Conservation (phyloP, 2,888 invertebrate species). For the Tachina fera region DNA sequence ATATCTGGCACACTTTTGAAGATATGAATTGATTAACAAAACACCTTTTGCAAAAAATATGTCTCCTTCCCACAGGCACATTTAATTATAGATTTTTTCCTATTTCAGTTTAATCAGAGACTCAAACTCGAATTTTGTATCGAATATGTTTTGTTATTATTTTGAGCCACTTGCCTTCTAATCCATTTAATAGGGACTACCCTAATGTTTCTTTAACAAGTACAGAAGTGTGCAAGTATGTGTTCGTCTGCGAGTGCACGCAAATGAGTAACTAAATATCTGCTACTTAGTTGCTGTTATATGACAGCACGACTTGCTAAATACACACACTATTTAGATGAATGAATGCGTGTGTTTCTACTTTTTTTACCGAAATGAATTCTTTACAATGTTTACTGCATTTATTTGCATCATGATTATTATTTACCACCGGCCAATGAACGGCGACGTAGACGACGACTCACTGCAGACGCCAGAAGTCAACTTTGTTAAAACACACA, state of each 20-base stretch:
- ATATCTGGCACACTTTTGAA: too few species aligned
- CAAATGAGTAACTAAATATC: constrained; percentile 33
- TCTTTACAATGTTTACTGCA: constrained; percentile 54
- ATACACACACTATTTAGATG: constrained; percentile 19
- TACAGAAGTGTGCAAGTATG: neutral
- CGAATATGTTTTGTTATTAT: too few species aligned
- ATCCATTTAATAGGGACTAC: neutral
- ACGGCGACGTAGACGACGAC: too few species aligned
- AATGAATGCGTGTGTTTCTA: constrained; percentile 9
- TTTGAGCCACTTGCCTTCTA: neutral
- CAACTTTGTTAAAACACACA: constrained; percentile 1
- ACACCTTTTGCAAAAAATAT: too few species aligned
- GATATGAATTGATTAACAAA: too few species aligned
- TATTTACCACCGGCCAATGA: constrained; percentile 31
- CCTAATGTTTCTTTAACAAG: neutral
- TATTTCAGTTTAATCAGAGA: too few species aligned
- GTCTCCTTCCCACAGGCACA: too few species aligned
- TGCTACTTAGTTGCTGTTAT: constrained; percentile 34
- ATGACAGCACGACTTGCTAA: constrained; percentile 48
- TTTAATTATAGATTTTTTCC: too few species aligned
- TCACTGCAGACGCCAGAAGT: constrained; percentile 46
- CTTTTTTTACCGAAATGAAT: constrained; percentile 16
- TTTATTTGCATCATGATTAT: constrained; percentile 63
- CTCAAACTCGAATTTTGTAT: too few species aligned
- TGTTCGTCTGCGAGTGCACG: neutral